Evolutionary conservation across 1,140 invertebrate genomes (phyloP).

Genomic region (Heliothis virescens): DNA sequence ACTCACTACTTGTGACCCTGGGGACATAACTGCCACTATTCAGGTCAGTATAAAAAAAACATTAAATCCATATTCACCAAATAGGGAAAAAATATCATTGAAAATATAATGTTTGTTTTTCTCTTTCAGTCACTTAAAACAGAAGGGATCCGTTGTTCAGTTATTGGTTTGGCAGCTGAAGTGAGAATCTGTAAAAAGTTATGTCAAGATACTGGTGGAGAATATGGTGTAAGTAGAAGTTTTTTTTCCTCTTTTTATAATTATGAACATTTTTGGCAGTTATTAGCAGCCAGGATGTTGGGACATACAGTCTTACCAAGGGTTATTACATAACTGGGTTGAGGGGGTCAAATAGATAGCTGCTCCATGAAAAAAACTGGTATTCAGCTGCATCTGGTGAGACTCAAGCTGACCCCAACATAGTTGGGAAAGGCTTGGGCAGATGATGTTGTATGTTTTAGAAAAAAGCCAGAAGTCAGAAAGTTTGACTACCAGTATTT

Average conservation of each 20-base stretch:
- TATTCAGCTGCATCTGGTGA: too few species aligned
- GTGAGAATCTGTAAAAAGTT: constrained; percentile 95
- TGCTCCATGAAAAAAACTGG: too few species aligned
- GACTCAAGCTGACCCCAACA: too few species aligned
- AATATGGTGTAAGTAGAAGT: constrained; percentile 89
- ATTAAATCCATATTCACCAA: neutral
- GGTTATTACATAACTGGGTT: too few species aligned
- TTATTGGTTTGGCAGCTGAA: constrained; percentile 98
- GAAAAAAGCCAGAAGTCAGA: too few species aligned
- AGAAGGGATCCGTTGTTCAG: constrained; percentile 94
- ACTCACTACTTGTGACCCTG: constrained; percentile 98
- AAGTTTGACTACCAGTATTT: neutral
- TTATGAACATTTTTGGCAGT: too few species aligned
- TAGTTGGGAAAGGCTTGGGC: too few species aligned
- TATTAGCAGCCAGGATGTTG: too few species aligned
- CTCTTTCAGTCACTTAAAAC: constrained; percentile 89
- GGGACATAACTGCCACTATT: constrained; percentile 96
- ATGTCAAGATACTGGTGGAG: constrained; percentile 93
- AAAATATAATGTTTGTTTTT: constrained; percentile 32
- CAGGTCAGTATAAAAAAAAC: constrained; percentile 87
- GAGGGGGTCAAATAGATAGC: too few species aligned
- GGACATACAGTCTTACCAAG: too few species aligned
- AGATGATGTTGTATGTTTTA: too few species aligned
- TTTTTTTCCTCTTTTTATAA: neutral
- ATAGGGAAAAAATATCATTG: too few species aligned